Evolutionary conservation across 2,888 invertebrate species (phyloP).

Genomic region (Cheilosia vulpina): DNA sequence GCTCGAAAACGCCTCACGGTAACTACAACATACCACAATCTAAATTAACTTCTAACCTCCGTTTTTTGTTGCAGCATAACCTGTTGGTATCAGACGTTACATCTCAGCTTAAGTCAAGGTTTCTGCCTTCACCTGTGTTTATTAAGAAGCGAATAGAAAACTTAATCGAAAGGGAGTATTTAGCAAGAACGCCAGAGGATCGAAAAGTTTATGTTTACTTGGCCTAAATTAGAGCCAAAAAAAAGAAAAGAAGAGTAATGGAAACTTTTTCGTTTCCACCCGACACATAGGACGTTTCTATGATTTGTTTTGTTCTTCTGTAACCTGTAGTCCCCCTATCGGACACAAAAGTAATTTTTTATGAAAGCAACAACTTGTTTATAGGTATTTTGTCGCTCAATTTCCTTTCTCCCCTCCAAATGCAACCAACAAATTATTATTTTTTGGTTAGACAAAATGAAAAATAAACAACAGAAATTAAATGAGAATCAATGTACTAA

Average conservation of each 20-base stretch:
- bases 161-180: constrained; percentile 99
- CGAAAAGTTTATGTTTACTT: constrained; percentile 98
- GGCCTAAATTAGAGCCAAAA: constrained; percentile 88
- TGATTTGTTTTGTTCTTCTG: constrained; percentile 44
- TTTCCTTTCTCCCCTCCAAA: constrained; percentile 11
- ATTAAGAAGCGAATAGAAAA: constrained; percentile 99
- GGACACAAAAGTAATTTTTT: constrained; percentile 50
- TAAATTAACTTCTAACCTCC: constrained; percentile 1
- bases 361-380: constrained; percentile 45
- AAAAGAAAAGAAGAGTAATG: constrained; percentile 29
- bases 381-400: constrained; percentile 36
- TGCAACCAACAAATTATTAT: constrained; percentile 28
- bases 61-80: constrained; percentile 88
- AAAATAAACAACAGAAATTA: constrained; percentile 51
- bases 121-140: constrained; percentile 98
- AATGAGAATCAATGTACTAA: constrained; percentile 53
- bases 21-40: constrained; percentile 77
- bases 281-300: constrained; percentile 49
- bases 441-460: background rate
- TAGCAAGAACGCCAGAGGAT: constrained; percentile 98
- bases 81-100: constrained; percentile 98
- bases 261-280: constrained; percentile 53
- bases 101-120: constrained; percentile 97
- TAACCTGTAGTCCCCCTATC: constrained; percentile 35
- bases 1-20: constrained; percentile 96